These are phyloP conservation scores for Agonopterix subpropinquella DNA, from an alignment of 2,888 invertebrate genomes.

Conservation along the genomic window DNA sequence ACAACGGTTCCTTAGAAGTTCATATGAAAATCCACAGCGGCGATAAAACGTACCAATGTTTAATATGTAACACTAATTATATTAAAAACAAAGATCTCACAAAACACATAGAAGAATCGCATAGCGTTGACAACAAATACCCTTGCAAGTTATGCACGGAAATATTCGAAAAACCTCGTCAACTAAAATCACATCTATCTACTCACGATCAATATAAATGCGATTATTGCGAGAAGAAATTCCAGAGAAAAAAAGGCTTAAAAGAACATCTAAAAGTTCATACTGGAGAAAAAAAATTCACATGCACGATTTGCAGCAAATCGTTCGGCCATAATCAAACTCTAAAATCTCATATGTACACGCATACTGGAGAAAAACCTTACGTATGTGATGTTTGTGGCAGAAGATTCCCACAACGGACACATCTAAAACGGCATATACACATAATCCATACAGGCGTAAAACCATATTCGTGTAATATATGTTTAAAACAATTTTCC, in stretches of 20 bases:
- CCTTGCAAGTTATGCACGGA: slow-evolving; percentile 46
- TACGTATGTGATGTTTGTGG: slow-evolving; percentile 62
- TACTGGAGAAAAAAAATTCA: slow-evolving; percentile 48
- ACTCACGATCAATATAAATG: slow-evolving; percentile 51
- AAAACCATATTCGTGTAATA: slow-evolving; percentile 47
- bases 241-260: slow-evolving; percentile 50
- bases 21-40: slow-evolving; percentile 39
- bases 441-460: slow-evolving; percentile 54
- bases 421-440: slow-evolving; percentile 59
- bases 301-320: slow-evolving; percentile 45
- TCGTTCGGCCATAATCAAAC: slow-evolving; percentile 59
- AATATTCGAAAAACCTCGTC: slow-evolving; percentile 36
- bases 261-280: slow-evolving; percentile 61
- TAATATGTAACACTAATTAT: slow-evolving; percentile 41
- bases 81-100: slow-evolving; percentile 47
- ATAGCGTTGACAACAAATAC: slow-evolving; percentile 31
- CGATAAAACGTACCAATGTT: slow-evolving; percentile 44
- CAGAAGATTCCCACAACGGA: slow-evolving; percentile 48
- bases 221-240: slow-evolving; percentile 44
- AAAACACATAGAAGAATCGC: slow-evolving; percentile 39
- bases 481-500: slow-evolving; percentile 57
- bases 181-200: slow-evolving; percentile 48
- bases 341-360: slow-evolving; percentile 55
- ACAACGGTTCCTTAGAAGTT: slow-evolving; percentile 38
- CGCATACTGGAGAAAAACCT: slow-evolving; percentile 57